Evolutionary conservation across 1,140 invertebrate species (phyloP), one percentile per base, ranked within the genome.

Genomic region (Capitella teleta): DNA sequence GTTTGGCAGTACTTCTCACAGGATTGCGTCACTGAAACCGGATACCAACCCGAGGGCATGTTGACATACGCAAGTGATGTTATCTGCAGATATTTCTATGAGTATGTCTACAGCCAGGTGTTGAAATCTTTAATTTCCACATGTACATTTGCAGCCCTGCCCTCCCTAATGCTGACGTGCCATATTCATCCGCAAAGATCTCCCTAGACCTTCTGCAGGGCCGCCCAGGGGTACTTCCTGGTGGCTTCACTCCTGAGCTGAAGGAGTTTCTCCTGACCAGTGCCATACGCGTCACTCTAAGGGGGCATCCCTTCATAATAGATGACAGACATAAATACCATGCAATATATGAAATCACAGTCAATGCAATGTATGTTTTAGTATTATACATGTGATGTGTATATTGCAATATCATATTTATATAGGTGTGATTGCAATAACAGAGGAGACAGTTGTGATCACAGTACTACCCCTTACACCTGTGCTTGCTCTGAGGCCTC

Each of bases 391-490:
- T 3, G 36, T 21, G 36, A 18, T 21, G 36, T 37, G 21, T 21
- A 37, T 18, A 37, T 37, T 18, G n/a, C 36, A 2, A 18, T 40
- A 8, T 40, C n/a, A 2, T 40, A 2, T 25, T 5, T 25, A 26
- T 57, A 3, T 47, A 70, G 67, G 46, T 71, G 67, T 63, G 57
- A 67, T 36, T 72, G 68, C 54, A 59, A 67, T 60, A 68, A 68
- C 14, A 66, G 70, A 59, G 66, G 67, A 14, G 49, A 49, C 21
- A 52, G 34, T 8, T 72, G 69, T 57, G 52, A 64, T 41, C 57
- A 52, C 25, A 51, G 37, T 8, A 47, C 47, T 1, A 38, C 61
- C 6, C 68, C 68, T 5, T 72, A 70, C 53, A 58, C 38, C 16
- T 72, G 69, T 56, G 43, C 54, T 19, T 72, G 69, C 58, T 49